Evolutionary conservation across 2,888 invertebrate genomes (phyloP).

Genomic region (Cerceris rybyensis): DNA sequence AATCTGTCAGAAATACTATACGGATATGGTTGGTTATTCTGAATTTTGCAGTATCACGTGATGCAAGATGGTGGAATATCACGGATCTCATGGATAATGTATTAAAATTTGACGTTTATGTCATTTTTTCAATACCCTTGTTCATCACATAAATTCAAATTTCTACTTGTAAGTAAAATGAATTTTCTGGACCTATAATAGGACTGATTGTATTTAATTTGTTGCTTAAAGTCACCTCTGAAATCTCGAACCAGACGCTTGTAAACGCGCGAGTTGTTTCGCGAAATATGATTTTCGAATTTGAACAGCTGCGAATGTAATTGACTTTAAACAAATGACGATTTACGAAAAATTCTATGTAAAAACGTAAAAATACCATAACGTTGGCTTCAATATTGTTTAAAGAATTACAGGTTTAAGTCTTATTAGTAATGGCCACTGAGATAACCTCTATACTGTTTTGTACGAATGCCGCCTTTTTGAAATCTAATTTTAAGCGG

Average conservation of each 20-base stretch:
- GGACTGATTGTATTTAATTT: not conserved
- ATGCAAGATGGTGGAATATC: conserved; percentile 61
- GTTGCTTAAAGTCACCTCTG: conserved; percentile 12
- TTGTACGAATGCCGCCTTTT: conserved; percentile 41
- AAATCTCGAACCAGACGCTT: conserved; percentile 71
- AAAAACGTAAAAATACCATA: not conserved
- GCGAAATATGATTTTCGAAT: conserved; percentile 67
- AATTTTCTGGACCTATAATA: not conserved
- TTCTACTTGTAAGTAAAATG: conserved; percentile 43
- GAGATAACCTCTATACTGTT: conserved; percentile 61
- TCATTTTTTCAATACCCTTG: conserved; percentile 52
- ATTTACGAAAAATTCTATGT: conserved; percentile 2
- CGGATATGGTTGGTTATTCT: conserved; percentile 25
- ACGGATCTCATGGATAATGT: conserved; percentile 53
- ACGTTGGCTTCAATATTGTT: conserved; percentile 6
- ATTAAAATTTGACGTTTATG: conserved; percentile 56
- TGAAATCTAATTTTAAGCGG: conserved; percentile 26
- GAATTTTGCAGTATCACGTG: conserved; percentile 59
- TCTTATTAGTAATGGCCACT: conserved; percentile 19
- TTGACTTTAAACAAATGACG: conserved; percentile 21
- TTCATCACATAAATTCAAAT: conserved; percentile 45
- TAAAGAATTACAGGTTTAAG: conserved; percentile 25
- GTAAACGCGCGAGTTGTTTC: conserved; percentile 59
- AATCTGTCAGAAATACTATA: not conserved
- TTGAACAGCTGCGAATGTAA: conserved; percentile 51